phyloP scores from a whole-genome alignment of 2,888 invertebrate species.

The Minunthozetes semirufus region DNA sequence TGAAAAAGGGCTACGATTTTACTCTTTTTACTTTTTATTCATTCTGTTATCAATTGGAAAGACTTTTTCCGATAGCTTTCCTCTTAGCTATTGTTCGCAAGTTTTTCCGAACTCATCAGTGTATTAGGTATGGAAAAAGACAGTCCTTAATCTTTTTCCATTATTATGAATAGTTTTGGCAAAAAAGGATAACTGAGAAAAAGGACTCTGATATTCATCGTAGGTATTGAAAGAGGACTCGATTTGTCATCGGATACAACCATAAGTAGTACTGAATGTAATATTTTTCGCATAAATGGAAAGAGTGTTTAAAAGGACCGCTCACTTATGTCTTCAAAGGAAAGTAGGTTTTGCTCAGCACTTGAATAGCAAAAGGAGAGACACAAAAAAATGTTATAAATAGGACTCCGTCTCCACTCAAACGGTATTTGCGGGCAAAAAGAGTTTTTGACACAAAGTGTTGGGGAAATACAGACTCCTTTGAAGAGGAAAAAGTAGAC shows the following conservation, averaged over 20 bases:
- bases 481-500: neutral
- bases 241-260: slow-evolving; percentile 4
- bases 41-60: too few species aligned
- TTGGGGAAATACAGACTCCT: neutral
- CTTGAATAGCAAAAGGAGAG: neutral
- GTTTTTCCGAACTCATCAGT: too few species aligned
- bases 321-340: slow-evolving; percentile 1
- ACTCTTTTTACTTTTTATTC: too few species aligned
- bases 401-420: neutral
- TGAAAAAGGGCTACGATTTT: too few species aligned
- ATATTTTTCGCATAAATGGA: neutral
- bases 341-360: neutral
- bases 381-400: neutral
- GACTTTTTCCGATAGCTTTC: too few species aligned
- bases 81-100: too few species aligned
- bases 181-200: neutral
- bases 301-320: neutral
- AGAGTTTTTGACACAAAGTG: slow-evolving; percentile 1
- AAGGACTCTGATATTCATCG: neutral
- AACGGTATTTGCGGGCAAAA: slow-evolving; percentile 11
- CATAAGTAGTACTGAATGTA: neutral
- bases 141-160: too few species aligned
- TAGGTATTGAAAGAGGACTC: neutral
- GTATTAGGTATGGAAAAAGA: too few species aligned
- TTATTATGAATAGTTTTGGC: neutral